A percentile compares a stretch with the other conserved stretches of the same genome.
phyloP scores from a whole-genome alignment of 2,888 invertebrate genomes.

The Tiliacea aurago region DNA sequence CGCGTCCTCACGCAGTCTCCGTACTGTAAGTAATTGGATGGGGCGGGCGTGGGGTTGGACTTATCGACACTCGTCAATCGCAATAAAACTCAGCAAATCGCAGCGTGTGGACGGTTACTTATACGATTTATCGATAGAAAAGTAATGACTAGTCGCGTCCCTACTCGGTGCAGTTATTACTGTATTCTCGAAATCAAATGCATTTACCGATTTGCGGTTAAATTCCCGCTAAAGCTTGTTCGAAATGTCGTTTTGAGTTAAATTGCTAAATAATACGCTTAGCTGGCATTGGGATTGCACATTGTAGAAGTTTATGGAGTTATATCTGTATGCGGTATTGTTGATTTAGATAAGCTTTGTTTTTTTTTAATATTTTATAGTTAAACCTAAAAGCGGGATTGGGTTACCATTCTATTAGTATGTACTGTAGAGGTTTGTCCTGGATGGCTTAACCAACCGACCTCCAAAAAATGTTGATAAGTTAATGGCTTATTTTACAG shows the following conservation, averaged over 20 bases:
- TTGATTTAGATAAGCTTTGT: not conserved
- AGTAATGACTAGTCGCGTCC: constrained; percentile 43
- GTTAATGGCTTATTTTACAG: not conserved
- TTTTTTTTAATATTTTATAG: not conserved
- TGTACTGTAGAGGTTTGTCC: not conserved
- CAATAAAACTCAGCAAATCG: constrained; percentile 85
- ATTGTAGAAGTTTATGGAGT: constrained; percentile 11
- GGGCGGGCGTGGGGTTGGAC: constrained; percentile 76
- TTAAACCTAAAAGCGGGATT: not conserved
- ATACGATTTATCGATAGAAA: constrained; percentile 53
- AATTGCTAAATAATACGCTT: constrained; percentile 52
- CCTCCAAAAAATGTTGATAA: not conserved
- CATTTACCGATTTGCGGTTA: constrained; percentile 51
- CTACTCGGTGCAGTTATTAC: constrained; percentile 42
- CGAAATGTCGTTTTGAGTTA: constrained; percentile 40
- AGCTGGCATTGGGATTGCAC: constrained; percentile 24
- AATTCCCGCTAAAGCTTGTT: constrained; percentile 44
- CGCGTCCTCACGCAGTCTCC: constrained; percentile 74
- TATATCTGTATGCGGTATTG: constrained; percentile 6
- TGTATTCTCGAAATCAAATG: constrained; percentile 68
- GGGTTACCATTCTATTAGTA: not conserved
- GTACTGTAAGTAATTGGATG: constrained; percentile 87
- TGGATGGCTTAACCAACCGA: not conserved
- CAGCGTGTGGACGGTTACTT: constrained; percentile 57
- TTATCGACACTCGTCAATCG: constrained; percentile 86